A percentile compares a stretch with the other conserved stretches of the same genome.
phyloP scores from a whole-genome alignment of 1,140 invertebrate species.

The Hycleus cichorii region DNA sequence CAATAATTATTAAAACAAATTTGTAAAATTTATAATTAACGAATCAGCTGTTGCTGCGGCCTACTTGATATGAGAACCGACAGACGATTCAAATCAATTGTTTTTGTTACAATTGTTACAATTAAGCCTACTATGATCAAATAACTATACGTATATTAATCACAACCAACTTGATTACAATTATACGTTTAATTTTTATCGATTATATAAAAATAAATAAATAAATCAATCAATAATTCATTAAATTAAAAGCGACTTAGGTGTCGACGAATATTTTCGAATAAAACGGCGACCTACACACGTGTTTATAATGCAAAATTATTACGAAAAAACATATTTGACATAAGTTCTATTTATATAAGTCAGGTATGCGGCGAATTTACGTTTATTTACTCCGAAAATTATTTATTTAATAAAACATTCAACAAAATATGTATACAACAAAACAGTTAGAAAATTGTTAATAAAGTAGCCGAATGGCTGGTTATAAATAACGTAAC shows the following conservation, averaged over 20 bases:
- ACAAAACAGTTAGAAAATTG: too few species aligned
- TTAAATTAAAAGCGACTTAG: background rate
- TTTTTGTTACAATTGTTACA: background rate
- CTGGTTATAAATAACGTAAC: too few species aligned
- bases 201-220: too few species aligned
- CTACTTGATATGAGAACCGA: background rate
- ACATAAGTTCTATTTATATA: background rate
- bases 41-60: background rate
- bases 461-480: too few species aligned
- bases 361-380: background rate
- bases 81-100: background rate
- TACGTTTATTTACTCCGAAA: too few species aligned
- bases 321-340: background rate
- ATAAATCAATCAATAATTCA: too few species aligned
- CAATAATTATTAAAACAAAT: background rate
- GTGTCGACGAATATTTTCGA: background rate
- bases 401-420: too few species aligned
- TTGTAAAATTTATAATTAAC: background rate
- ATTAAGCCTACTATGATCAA: too few species aligned
- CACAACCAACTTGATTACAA: background rate
- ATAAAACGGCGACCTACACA: background rate
- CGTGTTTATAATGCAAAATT: background rate
- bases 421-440: too few species aligned
- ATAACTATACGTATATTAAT: too few species aligned
- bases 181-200: background rate